Conservation (phyloP, 2,888 invertebrate species). For the Xylota sylvarum region DNA sequence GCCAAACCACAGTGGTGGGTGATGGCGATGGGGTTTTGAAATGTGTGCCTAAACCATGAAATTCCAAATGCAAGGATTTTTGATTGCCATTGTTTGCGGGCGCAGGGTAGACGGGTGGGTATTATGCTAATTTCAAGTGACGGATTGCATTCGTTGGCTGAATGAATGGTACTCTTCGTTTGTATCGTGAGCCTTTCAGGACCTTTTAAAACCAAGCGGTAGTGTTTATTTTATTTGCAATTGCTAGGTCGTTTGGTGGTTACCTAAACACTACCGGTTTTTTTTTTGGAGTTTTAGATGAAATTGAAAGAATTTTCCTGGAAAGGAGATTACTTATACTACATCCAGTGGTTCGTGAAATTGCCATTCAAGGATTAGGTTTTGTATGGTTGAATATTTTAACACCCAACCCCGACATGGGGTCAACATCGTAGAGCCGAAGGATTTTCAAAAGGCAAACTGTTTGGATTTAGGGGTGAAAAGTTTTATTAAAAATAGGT, state of each 20-base stretch:
- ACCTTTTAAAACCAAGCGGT: constrained; percentile 10
- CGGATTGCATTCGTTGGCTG: constrained; percentile 51
- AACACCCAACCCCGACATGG: neutral
- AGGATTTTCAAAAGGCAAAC: neutral
- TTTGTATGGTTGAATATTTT: constrained; percentile 26
- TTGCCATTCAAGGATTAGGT: constrained; percentile 44
- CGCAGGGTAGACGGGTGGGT: constrained; percentile 19
- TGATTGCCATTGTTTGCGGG: constrained; percentile 64
- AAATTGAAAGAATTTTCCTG: neutral
- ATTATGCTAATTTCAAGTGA: constrained; percentile 68
- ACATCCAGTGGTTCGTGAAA: constrained; percentile 19
- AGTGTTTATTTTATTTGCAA: constrained; percentile 17
- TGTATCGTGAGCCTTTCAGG: constrained; percentile 17
- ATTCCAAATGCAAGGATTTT: constrained; percentile 59
- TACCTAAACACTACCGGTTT: neutral
- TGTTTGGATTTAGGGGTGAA: neutral
- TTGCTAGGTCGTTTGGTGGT: neutral
- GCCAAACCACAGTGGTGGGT: constrained; percentile 50
- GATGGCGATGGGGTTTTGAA: constrained; percentile 32
- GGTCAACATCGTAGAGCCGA: neutral
- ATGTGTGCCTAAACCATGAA: constrained; percentile 59
- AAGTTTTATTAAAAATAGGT: neutral
- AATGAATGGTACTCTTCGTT: constrained; percentile 35
- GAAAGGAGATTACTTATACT: constrained; percentile 2
- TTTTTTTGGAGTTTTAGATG: neutral